Conservation (phyloP, 2,888 invertebrate genomes). For the Leptopilina myrica region DNA sequence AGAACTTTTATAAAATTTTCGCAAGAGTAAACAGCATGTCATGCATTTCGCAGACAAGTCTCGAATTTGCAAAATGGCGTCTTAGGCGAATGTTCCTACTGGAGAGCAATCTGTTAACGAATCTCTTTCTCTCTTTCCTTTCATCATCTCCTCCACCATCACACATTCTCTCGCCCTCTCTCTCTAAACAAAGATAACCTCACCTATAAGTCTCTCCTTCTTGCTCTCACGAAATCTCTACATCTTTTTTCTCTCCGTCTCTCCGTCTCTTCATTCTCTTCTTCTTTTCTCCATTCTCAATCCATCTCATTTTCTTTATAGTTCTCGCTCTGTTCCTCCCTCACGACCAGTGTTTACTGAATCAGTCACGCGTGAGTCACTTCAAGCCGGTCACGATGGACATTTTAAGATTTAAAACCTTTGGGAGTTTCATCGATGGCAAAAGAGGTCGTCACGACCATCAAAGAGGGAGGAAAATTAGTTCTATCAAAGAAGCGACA, state of each 20-base stretch:
- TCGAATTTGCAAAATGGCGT: constrained; percentile 62
- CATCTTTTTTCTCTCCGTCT: constrained; percentile 18
- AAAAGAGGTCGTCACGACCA: constrained; percentile 32
- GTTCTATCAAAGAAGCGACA: constrained; percentile 6
- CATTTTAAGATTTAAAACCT: constrained; percentile 40
- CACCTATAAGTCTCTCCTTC: constrained; percentile 46
- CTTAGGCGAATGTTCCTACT: constrained; percentile 31
- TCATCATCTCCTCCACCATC: constrained; percentile 1
- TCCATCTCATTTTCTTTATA: constrained; percentile 44
- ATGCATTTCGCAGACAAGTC: constrained; percentile 61
- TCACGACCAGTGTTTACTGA: constrained; percentile 56
- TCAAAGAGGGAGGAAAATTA: not conserved
- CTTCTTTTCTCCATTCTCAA: constrained; percentile 39
- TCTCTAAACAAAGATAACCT: constrained; percentile 24
- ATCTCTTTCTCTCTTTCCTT: constrained; percentile 43
- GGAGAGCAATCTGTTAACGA: constrained; percentile 43
- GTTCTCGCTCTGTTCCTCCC: constrained; percentile 48
- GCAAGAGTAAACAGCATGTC: constrained; percentile 58
- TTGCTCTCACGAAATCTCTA: constrained; percentile 31
- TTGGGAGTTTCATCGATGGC: constrained; percentile 21
- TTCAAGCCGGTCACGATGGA: constrained; percentile 47
- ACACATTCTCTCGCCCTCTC: constrained; percentile 22
- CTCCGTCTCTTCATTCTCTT: constrained; percentile 33
- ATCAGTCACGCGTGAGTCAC: constrained; percentile 68
- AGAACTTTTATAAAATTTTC: constrained; percentile 51